A percentile compares a stretch with the other conserved stretches of the same genome.
Conservation (phyloP, 2,888 invertebrate species). For the Craniophora ligustri region DNA sequence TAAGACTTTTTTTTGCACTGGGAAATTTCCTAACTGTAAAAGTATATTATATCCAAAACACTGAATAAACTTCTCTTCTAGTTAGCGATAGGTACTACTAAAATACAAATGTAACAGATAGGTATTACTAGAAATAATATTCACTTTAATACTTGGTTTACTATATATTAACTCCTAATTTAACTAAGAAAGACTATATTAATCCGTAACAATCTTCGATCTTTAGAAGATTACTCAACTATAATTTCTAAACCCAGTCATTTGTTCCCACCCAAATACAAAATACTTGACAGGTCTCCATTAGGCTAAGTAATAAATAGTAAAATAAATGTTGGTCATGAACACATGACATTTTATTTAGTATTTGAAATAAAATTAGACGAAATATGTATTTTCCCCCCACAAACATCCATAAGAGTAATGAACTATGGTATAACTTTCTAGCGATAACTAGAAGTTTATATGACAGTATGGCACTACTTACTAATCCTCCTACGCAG, state of each 20-base stretch:
- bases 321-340: slow-evolving; percentile 2
- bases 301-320: slow-evolving; percentile 17
- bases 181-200: slow-evolving; percentile 20
- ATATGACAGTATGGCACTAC: slow-evolving; percentile 43
- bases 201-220: slow-evolving; percentile 22
- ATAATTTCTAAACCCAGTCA: slow-evolving; percentile 20
- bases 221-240: slow-evolving; percentile 18
- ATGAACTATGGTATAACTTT: slow-evolving; percentile 26
- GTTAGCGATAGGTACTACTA: no score
- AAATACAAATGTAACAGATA: no score
- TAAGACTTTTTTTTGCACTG: no score
- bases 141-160: no score
- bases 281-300: slow-evolving; percentile 22
- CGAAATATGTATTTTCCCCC: slow-evolving; percentile 17
- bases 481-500: slow-evolving; percentile 56
- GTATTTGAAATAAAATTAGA: slow-evolving; percentile 6
- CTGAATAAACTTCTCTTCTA: no score
- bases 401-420: neutral
- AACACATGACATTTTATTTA: slow-evolving; percentile 2
- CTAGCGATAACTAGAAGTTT: slow-evolving; percentile 30
- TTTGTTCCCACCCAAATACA: slow-evolving; percentile 25
- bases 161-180: slow-evolving; percentile 18
- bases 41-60: no score
- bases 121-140: no score
- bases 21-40: no score